These are phyloP conservation scores for Aphrophora alni DNA, from an alignment of 2,888 invertebrate genomes.

Conservation along the genomic window DNA sequence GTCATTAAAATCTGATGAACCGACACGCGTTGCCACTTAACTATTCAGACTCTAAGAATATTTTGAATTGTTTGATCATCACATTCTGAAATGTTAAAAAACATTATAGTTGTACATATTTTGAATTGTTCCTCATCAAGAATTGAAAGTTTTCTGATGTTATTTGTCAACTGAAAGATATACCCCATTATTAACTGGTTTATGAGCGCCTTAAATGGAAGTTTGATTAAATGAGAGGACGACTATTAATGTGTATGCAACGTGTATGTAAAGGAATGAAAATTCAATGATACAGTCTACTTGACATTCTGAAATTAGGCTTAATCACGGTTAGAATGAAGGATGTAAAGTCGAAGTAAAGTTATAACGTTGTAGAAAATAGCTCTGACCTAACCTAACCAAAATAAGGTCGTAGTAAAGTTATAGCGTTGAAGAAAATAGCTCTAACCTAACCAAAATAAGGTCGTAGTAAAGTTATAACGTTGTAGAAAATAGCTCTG, in stretches of 20 bases:
- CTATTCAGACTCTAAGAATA: neutral
- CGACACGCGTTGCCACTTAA: slow-evolving; percentile 1
- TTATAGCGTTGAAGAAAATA: too few relatives aligned
- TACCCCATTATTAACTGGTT: neutral
- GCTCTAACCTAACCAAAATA: too few relatives aligned
- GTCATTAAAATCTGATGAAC: neutral
- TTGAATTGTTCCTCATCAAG: neutral
- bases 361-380: too few relatives aligned
- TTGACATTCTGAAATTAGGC: too few relatives aligned
- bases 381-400: too few relatives aligned
- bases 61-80: neutral
- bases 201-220: neutral
- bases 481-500: too few relatives aligned
- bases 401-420: too few relatives aligned
- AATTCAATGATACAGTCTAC: too few relatives aligned
- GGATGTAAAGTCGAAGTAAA: too few relatives aligned
- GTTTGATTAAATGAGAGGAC: neutral
- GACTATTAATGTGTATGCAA: neutral
- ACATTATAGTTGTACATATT: neutral
- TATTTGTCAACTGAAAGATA: neutral
- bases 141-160: slow-evolving; percentile 9
- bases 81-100: neutral
- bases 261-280: neutral
- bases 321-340: too few relatives aligned
- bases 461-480: too few relatives aligned